A percentile compares a stretch with the other conserved stretches of the same genome.
Evolutionary conservation across 1,140 invertebrate genomes (phyloP).

Genomic region (Antheraea pernyi): DNA sequence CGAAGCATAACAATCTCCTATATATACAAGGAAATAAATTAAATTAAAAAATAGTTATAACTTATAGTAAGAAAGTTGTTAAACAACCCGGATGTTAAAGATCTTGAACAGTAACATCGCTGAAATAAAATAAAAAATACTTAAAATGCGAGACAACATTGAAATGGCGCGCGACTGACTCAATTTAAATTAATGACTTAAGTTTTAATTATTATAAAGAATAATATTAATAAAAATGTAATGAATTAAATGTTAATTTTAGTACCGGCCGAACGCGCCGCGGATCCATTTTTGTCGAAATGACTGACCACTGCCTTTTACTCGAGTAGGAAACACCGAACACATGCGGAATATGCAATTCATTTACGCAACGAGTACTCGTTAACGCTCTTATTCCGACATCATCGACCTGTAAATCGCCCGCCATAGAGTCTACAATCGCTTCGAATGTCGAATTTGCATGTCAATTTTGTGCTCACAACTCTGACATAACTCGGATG

Average conservation of each 20-base stretch:
- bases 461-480: slow-evolving; percentile 71
- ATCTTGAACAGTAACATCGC: slow-evolving; percentile 52
- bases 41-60: background rate
- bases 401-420: slow-evolving; percentile 16
- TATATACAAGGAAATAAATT: slow-evolving; percentile 11
- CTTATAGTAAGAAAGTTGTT: slow-evolving; percentile 16
- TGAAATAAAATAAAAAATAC: slow-evolving; percentile 24
- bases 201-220: slow-evolving; percentile 20
- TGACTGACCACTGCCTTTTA: slow-evolving; percentile 17
- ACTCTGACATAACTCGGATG: slow-evolving; percentile 67
- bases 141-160: slow-evolving; percentile 48
- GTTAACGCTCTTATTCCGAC: slow-evolving; percentile 1
- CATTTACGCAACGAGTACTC: slow-evolving; percentile 8
- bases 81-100: slow-evolving; percentile 35
- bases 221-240: slow-evolving; percentile 25
- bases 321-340: slow-evolving; percentile 17
- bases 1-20: slow-evolving; percentile 18
- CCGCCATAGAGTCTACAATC: slow-evolving; percentile 52
- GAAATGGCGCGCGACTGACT: slow-evolving; percentile 76
- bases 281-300: slow-evolving; percentile 8
- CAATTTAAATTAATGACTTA: slow-evolving; percentile 55
- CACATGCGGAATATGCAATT: slow-evolving; percentile 6
- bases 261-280: slow-evolving; percentile 38
- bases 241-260: slow-evolving; percentile 16
- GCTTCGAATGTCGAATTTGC: slow-evolving; percentile 69